Evolutionary conservation across 2,797 vertebrate species (phyloP), one percentile per base, ranked within the genome.

Genomic region (Halcyon smyrnensis): DNA sequence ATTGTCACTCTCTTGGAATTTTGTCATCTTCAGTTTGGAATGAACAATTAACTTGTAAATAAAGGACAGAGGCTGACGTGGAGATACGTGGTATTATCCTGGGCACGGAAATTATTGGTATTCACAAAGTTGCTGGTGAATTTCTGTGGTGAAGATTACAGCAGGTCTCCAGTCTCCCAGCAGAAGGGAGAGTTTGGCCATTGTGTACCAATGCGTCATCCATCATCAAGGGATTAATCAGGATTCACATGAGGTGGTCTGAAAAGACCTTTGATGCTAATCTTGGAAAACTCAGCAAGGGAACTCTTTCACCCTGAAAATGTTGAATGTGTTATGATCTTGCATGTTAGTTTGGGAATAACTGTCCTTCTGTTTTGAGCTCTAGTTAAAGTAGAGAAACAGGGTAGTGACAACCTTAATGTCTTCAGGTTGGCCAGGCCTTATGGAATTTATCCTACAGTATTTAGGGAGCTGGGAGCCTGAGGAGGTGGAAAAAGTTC

Each of bases 161-260:
- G 30, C 51, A 73, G 80, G 46, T 73, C 83, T 94, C 15, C 43
- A 69, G 63, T 46, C 50, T 73, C 79, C 73, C 87, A 74, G 90
- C 71, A 89, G 89, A 76, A 68, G 57, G 85, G 75, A 75, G 67
- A 64, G 59, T 80, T 93, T 68, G 87, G 79, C 73, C 57, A 56
- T 86, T 94, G 88, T 92, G 48, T 82, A 93, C 28, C 77, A 73
- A 30, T 54, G 62, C 2, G 3, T 88, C 83, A 82, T 71, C 80
- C 77, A 51, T 90, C 94, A 78, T 84, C 83, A 43, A 81, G 77
- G 74, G 50, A 84, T 91, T 95, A 90, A 90, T 87, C 85, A 76
- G 59, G 20, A 37, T 89, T 93, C 51, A 43, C 3, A 5, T 89
- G 92, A 94, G 86, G 84, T 92, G 88, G n/a, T 92, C 84, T 94